Evolutionary conservation across 1,140 invertebrate species (phyloP), one percentile per base, ranked within the genome.

Genomic region (Probaryconus sp.): DNA sequence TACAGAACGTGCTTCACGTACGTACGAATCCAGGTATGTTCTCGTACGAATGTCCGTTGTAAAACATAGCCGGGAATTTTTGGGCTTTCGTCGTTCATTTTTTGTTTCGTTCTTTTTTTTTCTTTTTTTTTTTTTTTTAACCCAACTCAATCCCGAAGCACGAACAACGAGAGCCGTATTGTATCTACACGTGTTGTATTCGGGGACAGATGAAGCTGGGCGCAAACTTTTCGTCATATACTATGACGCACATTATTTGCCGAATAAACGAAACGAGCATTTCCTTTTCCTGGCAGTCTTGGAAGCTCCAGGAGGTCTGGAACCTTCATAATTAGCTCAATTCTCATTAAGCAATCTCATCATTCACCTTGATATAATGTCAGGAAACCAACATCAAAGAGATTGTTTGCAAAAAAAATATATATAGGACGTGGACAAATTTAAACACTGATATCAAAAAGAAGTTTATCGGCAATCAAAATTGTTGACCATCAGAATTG

Each of bases 101-200:
- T 73, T 73, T 61, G 53, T 58, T 65, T 53, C 42, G 51, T 64
- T 74, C 55, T 68, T 75, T 64, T 63, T 45, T 26, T 18, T 31
- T 48, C 26, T 45, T 45, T 45, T 13, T n/a, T 13, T 30, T 31
- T 16, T 13, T 50, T 42, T 56, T 56, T 43, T 31, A 17, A 33
- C 37, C 38, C 50, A 37, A 69, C 71, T 42, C 64, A 69, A 64
- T 75, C 50, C 64, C 55, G 31, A 51, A 64, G 58, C 63, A 58
- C 31, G 64, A 75, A 63, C 50, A 75, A 58, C 64, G 43, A 63
- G 43, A 53, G 51, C 56, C 55, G 58, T 63, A 64, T 61, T 74
- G 63, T 68, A 74, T 68, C 68, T 74, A 74, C 63, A 68, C 71
- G 24, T 68, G 63, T 68, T 63, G 38, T 74, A 63, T 48, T 68